Base-by-base conservation (phyloP, 1,140 invertebrate species). In the Galleria mellonella region DNA sequence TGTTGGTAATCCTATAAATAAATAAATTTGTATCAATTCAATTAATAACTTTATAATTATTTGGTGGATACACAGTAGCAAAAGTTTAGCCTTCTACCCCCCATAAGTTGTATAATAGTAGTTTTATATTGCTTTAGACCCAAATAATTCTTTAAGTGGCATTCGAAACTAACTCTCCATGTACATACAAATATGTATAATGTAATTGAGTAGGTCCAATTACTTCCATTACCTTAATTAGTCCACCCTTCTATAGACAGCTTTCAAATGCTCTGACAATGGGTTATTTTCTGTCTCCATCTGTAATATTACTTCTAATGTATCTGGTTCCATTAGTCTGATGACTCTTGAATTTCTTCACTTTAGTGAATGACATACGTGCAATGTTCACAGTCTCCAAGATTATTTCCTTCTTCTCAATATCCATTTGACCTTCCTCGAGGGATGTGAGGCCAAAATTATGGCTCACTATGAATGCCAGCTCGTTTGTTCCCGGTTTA, bases 401-500 rank as follows among this genome's bases (percentile, higher is more conserved):
- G 0, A 53, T 47, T 31, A 90, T 72, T 50, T 72, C 50, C 4
- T 68, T 62, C 4, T 79, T 68, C n/a, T 75, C 62, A 1, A 61
- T 45, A 32, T 81, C 61, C 15, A 77, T 67, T 9, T 54, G 45
- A 4, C 90, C 90, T 82, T 91, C 90, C 71, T 91, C 90, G 1
- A 91, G 52, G 0, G 88, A 87, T 2, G 83, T 82, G 0, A 91
- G 42, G 9, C 90, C 90, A 72, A 90, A 89, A 69, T 92, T 92
- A 51, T 92, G 91, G 29, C 90, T 87, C 9, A 89, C 68, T 1
- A 92, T 57, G 10, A 92, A 87, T 5, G 88, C 85, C 5, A 92
- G 54, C 35, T 89, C 69, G 30, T 89, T 87, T 10, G 88, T 88
- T 4, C 83, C 87, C 0, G 90, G 89, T 38, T 89, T 85, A 6